Conservation (phyloP, 2,888 invertebrate species). For the Arenicola marina region DNA sequence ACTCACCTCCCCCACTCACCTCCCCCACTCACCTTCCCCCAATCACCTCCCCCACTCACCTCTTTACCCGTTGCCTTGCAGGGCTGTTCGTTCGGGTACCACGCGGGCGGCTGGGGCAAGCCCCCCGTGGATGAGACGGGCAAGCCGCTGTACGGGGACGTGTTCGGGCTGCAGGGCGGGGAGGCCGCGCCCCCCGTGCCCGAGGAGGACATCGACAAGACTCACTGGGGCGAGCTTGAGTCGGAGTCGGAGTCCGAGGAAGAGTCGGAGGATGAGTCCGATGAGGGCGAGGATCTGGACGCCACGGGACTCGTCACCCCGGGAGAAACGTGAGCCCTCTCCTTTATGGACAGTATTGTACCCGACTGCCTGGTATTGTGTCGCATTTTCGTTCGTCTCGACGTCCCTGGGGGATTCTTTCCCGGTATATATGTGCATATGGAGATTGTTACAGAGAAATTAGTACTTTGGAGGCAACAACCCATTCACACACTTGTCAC, state of each 20-base stretch:
- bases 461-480: too few relatives aligned
- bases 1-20: too few relatives aligned
- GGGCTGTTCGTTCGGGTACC: slow-evolving; percentile 95
- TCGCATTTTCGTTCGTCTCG: too few relatives aligned
- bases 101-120: slow-evolving; percentile 98
- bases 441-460: too few relatives aligned
- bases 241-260: slow-evolving; percentile 75
- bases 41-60: too few relatives aligned
- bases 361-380: too few relatives aligned
- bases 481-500: too few relatives aligned
- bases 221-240: slow-evolving; percentile 96
- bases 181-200: slow-evolving; percentile 59
- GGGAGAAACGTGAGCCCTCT: slow-evolving; percentile 73
- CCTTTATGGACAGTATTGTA: too few relatives aligned
- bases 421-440: too few relatives aligned
- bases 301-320: slow-evolving; percentile 89
- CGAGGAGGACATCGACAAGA: slow-evolving; percentile 89
- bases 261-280: slow-evolving; percentile 59
- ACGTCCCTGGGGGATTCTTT: too few relatives aligned
- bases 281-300: slow-evolving; percentile 66
- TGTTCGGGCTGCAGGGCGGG: slow-evolving; percentile 75
- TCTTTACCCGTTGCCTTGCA: slow-evolving; percentile 38
- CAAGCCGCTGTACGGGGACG: slow-evolving; percentile 97
- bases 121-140: slow-evolving; percentile 99
- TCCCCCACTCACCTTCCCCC: too few relatives aligned